A percentile compares a stretch with the other conserved stretches of the same genome.
phyloP scores from a whole-genome alignment of 2,113 vertebrate species.

The Paratilapia polleni region DNA sequence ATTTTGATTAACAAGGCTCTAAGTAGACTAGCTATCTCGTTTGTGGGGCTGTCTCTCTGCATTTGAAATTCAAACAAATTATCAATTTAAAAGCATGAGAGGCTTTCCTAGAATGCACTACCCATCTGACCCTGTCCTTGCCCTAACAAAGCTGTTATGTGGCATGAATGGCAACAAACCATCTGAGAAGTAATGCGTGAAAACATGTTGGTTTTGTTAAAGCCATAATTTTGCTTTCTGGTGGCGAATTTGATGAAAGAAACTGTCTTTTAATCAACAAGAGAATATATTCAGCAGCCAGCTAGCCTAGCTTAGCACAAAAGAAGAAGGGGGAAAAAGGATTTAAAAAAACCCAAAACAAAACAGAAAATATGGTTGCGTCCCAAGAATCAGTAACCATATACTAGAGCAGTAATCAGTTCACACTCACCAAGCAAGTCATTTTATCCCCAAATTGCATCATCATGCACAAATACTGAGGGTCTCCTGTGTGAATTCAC shows the following conservation, averaged over 20 bases:
- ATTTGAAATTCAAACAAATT: neutral
- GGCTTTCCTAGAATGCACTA: neutral
- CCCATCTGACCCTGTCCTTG: neutral
- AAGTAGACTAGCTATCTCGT: neutral
- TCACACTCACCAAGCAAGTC: neutral
- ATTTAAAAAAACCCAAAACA: neutral
- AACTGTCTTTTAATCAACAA: neutral
- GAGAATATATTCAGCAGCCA: neutral
- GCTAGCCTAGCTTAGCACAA: neutral
- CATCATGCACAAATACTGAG: neutral
- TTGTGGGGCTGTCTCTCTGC: neutral
- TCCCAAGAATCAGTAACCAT: neutral
- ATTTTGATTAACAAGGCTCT: neutral
- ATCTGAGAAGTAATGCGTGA: neutral
- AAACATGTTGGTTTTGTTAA: neutral
- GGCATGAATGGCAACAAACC: neutral
- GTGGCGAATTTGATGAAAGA: neutral
- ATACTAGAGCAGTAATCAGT: neutral
- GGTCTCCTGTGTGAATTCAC: neutral
- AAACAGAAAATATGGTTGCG: neutral
- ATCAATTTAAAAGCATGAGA: neutral
- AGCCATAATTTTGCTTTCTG: no score
- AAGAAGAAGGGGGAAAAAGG: neutral
- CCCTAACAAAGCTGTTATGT: neutral
- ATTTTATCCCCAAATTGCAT: neutral